Percentiles rank a stretch among this genome's conserved stretches.
Conservation (phyloP, 2,888 invertebrate genomes). For the Thymelicus acteon region DNA sequence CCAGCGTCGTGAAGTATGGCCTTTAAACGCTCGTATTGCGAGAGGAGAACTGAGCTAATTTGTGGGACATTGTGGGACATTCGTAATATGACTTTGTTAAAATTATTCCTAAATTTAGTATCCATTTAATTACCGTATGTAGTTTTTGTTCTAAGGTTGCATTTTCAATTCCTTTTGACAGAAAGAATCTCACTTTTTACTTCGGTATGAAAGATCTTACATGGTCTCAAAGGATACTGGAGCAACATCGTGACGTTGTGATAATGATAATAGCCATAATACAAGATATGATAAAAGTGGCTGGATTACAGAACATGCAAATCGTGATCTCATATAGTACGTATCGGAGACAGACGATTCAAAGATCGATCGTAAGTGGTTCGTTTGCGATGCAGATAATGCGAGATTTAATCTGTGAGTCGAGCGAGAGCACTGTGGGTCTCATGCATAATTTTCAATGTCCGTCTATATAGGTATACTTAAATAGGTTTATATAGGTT, state of each 20-base stretch:
- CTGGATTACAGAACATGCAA: constrained; percentile 12
- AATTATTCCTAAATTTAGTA: no score
- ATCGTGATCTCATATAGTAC: constrained; percentile 27
- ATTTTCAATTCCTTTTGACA: no score
- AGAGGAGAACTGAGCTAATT: no score
- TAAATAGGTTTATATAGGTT: neutral
- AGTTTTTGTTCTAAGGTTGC: no score
- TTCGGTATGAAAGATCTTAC: no score
- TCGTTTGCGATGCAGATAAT: constrained; percentile 28
- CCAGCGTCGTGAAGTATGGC: no score
- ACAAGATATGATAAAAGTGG: constrained; percentile 3
- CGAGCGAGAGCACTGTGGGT: constrained; percentile 21
- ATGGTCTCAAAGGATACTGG: no score
- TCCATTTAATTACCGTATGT: no score
- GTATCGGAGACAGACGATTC: constrained; percentile 21
- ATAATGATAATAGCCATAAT: neutral
- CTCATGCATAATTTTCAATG: constrained; percentile 20
- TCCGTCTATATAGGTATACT: constrained; percentile 6
- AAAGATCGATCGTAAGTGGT: constrained; percentile 32
- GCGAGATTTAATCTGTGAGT: constrained; percentile 31
- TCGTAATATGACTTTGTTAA: no score
- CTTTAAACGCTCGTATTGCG: no score
- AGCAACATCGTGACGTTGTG: neutral
- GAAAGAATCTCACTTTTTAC: no score
- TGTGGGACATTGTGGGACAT: no score